Base-by-base conservation (phyloP, 2,113 vertebrate genomes). In the Labeo rohita region DNA sequence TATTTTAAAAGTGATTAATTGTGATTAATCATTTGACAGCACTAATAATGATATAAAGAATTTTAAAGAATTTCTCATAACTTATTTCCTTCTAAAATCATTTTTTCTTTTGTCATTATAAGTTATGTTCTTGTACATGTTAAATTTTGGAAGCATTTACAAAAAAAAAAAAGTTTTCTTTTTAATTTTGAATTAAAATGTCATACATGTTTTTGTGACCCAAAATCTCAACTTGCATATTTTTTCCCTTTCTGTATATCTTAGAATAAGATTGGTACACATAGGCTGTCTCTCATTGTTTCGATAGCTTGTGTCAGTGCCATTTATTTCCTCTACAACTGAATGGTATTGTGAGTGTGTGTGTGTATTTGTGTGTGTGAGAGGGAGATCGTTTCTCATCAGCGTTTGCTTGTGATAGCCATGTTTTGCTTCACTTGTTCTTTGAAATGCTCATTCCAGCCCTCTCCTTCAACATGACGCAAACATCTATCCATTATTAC, bases 361-460 rank as follows among this genome's bases (percentile, higher is more conserved):
- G 54, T 23, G 52, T 52, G 47, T 50, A 4, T 28, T n/a, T 50
- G 45, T 49, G 47, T 36, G 74, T 18, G 15, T 0, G 12, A 70
- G 36, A 39, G 50, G 39, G 52, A 59, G 34, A 78, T 78, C 10
- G 36, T 79, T 79, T 79, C 77, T 79, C 21, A 23, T 56, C 56
- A n/a, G 50, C 3, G 11, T 59, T 63, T 45, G 54, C 28, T 79
- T 61, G 77, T 61, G 77, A 63, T 80, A 45, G 54, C 73, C n/a
- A 50, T 75, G 73, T 23, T 50, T 63, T 21, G 34, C 76, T 59
- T 61, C 54, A 39, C 3, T 61, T 61, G 54, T 75, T 23, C 47
- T 75, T 45, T 75, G 73, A 75, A 75, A 50, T 75, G n/a, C 73
- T 28, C 73, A 61, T 61, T 79, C 54, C 36, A 59, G 36, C n/a